These are phyloP conservation scores for Gastrophryne carolinensis DNA, from an alignment of 2,797 vertebrate species.

Conservation along the genomic window DNA sequence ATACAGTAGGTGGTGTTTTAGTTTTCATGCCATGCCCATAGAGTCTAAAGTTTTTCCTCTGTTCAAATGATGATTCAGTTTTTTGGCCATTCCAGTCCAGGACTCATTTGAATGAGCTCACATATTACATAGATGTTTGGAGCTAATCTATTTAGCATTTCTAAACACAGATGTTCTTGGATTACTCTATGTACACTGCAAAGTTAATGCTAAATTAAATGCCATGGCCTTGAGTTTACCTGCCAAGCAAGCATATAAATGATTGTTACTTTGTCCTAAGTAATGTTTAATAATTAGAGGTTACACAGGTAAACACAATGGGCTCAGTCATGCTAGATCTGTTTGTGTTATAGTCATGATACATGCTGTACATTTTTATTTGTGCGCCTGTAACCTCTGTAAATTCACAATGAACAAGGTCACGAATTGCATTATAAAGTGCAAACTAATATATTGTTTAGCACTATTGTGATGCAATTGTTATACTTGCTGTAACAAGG, in stretches of 20 bases:
- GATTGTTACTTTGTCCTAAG: background rate
- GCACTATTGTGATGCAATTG: too few relatives aligned
- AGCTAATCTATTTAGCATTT: background rate
- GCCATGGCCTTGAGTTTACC: background rate
- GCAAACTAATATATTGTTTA: too few relatives aligned
- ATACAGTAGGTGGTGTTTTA: too few relatives aligned
- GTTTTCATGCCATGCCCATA: background rate
- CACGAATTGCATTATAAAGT: too few relatives aligned
- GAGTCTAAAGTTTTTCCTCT: background rate
- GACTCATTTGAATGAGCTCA: background rate
- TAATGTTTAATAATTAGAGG: background rate
- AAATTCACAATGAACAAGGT: too few relatives aligned
- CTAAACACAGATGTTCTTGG: background rate
- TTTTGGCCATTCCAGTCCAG: background rate
- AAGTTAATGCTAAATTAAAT: background rate
- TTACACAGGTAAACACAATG: background rate
- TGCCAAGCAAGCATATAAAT: background rate
- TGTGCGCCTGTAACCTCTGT: background rate
- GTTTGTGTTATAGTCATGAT: background rate
- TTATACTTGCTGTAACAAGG: too few relatives aligned
- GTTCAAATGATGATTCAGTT: slow-evolving; percentile 13
- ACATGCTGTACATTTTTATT: background rate
- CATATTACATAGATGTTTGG: background rate
- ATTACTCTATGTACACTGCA: background rate
- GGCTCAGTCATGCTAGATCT: background rate